Conservation (phyloP, 2,888 invertebrate species). For the Stenichneumon culpator region DNA sequence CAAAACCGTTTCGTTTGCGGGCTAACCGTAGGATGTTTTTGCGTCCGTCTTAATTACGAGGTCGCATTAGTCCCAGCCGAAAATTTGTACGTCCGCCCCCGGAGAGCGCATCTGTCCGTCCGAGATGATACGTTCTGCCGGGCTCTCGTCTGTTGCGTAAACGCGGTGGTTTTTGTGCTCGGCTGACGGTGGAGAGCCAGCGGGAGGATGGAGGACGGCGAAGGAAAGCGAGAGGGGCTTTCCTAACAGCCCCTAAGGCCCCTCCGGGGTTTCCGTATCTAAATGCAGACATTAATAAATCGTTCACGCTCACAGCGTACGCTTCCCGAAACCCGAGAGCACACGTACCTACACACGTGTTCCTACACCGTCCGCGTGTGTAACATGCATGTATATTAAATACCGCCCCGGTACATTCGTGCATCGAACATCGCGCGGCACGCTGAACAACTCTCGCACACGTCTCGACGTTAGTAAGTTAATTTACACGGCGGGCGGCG, state of each 20-base stretch:
- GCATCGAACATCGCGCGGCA: slow-evolving; percentile 31
- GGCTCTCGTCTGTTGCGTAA: slow-evolving; percentile 18
- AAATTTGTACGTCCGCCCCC: slow-evolving; percentile 47
- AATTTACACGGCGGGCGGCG: slow-evolving; percentile 73
- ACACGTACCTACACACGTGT: slow-evolving; percentile 39
- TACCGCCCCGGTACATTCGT: background rate
- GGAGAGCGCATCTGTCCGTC: slow-evolving; percentile 62
- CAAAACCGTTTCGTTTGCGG: background rate
- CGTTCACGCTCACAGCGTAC: slow-evolving; percentile 71
- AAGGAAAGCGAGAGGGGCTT: slow-evolving; percentile 48
- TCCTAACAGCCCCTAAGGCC: slow-evolving; percentile 72
- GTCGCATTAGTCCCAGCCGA: slow-evolving; percentile 53
- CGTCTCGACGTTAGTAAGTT: slow-evolving; percentile 73
- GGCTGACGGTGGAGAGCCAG: slow-evolving; percentile 15
- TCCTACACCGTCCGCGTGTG: slow-evolving; percentile 3
- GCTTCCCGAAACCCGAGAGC: slow-evolving; percentile 65
- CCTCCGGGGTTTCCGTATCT: slow-evolving; percentile 78
- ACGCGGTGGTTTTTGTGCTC: slow-evolving; percentile 25
- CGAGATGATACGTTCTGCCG: slow-evolving; percentile 33
- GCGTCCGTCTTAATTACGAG: slow-evolving; percentile 61
- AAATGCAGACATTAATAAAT: slow-evolving; percentile 82
- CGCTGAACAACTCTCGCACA: slow-evolving; percentile 60
- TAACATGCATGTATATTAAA: slow-evolving; percentile 21
- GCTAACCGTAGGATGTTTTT: slow-evolving; percentile 42
- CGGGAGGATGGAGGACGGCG: slow-evolving; percentile 20